Base-by-base conservation (phyloP, 2,797 vertebrate species). In the Vireo griseus region DNA sequence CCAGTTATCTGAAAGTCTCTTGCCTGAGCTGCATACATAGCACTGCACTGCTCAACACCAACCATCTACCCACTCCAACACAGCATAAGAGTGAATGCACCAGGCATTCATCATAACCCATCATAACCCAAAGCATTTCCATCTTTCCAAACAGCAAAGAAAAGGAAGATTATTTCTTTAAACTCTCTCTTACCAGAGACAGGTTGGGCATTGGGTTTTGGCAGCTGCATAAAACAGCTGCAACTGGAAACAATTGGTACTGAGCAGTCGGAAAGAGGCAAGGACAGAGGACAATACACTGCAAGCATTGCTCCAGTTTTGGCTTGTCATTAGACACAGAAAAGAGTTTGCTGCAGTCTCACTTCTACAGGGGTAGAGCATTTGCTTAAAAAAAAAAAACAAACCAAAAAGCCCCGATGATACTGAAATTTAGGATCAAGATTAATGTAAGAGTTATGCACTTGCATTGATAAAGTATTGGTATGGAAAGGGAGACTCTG, bases 161-260 rank as follows among this genome's bases (percentile, higher is more conserved):
- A 83, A 87, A 79, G 47, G 18, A 69, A 51, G 44, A 65, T 31
- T 10, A n/a, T 42, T 69, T 68, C 51, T 82, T 81, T n/a, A 55
- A 62, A 45, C 47, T 79, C 69, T 51, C 58, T 86, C 62, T 77
- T 76, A 17, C 37, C 57, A 58, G 40, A 91, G 79, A 51, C 67
- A 96, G 62, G 81, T 39, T 95, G 58, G 86, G 86, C 62, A 82
- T 88, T 67, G 65, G 76, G 52, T 88, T 87, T 94, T 94, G 93
- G 89, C 75, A 95, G 85, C 75, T 40, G 50, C 39, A 26, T n/a
- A 6, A 35, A 92, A 62, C 74, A 92, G 82, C 74, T 93, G 72
- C 57, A 74, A 72, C 57, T 94, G 65, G 80, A 88, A 95, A 96
- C 74, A 72, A 88, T 66, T 16, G 62, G 72, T 91, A 37, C 48